phyloP scores from a whole-genome alignment of 2,797 vertebrate genomes.

The Phalanger gymnotis region DNA sequence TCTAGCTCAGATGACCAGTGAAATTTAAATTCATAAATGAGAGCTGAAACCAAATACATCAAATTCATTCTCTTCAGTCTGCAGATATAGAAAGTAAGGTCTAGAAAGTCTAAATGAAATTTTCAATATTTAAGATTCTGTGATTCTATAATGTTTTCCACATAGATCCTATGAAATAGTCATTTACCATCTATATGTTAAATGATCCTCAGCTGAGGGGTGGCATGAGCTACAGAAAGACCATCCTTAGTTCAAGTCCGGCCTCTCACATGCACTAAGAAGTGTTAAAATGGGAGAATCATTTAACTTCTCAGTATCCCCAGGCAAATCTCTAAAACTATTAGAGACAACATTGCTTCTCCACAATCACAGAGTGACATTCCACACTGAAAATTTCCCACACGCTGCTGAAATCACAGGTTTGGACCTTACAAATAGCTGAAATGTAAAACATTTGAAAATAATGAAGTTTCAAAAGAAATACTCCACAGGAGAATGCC shows the following conservation, averaged over 20 bases:
- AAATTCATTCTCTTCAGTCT: slow-evolving; percentile 35
- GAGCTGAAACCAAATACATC: slow-evolving; percentile 17
- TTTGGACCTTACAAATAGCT: slow-evolving; percentile 52
- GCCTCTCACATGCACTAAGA: background rate
- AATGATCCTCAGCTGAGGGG: background rate
- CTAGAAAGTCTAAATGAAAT: slow-evolving; percentile 35
- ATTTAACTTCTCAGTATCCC: background rate
- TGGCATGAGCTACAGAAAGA: background rate
- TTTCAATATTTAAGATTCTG: slow-evolving; percentile 58
- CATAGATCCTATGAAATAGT: slow-evolving; percentile 55
- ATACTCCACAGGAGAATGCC: slow-evolving; percentile 54
- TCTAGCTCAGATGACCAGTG: slow-evolving; percentile 40
- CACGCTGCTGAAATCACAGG: background rate
- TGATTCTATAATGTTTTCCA: slow-evolving; percentile 46
- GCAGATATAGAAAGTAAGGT: slow-evolving; percentile 33
- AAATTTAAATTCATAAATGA: slow-evolving; percentile 56
- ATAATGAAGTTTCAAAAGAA: slow-evolving; percentile 52
- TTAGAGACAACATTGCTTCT: background rate
- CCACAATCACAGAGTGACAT: background rate
- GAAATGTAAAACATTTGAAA: slow-evolving; percentile 66
- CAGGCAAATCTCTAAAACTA: background rate
- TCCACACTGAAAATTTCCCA: background rate
- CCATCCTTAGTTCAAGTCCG: background rate
- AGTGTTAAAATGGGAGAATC: background rate
- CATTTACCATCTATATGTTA: slow-evolving; percentile 55